These are phyloP conservation scores for Trididemnum miniatum DNA, from an alignment of 23 tunicate genomes.

Conservation along the genomic window DNA sequence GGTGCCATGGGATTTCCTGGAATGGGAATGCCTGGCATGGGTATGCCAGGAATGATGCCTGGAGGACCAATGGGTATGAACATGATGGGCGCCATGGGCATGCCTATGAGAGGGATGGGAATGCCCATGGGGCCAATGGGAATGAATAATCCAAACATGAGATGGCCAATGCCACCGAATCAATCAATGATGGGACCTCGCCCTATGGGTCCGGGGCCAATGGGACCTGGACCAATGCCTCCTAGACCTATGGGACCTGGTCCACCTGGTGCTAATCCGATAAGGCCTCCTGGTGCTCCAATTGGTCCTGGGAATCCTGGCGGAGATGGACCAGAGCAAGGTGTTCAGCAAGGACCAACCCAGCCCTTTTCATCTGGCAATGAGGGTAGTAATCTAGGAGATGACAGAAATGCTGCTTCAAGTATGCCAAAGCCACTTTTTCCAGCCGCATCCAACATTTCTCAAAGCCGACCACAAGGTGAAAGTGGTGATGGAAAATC, in stretches of 20 bases:
- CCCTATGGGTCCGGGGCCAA: constrained; percentile 76
- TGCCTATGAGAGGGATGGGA: constrained; percentile 50
- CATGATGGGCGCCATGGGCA: constrained; percentile 53
- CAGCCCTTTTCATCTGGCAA: constrained; percentile 10
- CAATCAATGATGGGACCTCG: constrained; percentile 84
- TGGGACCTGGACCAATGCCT: constrained; percentile 51
- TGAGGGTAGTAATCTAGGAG: neutral
- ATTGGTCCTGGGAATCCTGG: constrained; percentile 44
- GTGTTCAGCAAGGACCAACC: neutral
- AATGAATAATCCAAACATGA: constrained; percentile 51
- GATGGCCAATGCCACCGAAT: constrained; percentile 95
- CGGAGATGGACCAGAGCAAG: constrained; percentile 15
- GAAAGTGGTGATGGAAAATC: constrained; percentile 17
- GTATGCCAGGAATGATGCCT: constrained; percentile 63
- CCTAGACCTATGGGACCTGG: constrained; percentile 64
- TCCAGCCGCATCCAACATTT: constrained; percentile 91
- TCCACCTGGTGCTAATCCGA: constrained; percentile 48
- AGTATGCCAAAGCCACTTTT: constrained; percentile 78
- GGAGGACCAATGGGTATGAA: constrained; percentile 61
- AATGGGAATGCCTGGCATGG: constrained; percentile 60
- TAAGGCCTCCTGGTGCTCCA: constrained; percentile 54
- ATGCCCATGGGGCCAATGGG: constrained; percentile 65
- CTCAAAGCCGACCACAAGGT: constrained; percentile 7
- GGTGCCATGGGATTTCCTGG: constrained; percentile 63
- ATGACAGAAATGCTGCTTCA: neutral